Percentiles rank a stretch among this genome's conserved stretches.
phyloP scores from a whole-genome alignment of 2,113 vertebrate species.

The Gavia stellata region DNA sequence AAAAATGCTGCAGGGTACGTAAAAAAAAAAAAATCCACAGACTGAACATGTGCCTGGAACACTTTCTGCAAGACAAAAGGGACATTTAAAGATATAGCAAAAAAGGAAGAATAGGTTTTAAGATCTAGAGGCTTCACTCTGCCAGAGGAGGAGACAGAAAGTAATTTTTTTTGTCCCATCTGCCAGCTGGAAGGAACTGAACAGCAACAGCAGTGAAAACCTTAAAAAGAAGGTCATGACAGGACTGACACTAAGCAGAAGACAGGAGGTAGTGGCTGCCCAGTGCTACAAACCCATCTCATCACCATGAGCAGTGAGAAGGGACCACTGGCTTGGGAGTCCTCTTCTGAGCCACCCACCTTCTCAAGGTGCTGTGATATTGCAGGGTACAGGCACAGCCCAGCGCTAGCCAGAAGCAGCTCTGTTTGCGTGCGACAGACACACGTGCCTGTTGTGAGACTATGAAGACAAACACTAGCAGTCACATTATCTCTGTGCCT shows the following conservation, averaged over 20 bases:
- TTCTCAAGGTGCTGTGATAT: not conserved
- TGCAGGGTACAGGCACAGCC: not conserved
- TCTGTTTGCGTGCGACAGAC: not conserved
- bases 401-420: not conserved
- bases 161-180: not conserved
- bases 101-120: conserved; percentile 2
- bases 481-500: not conserved
- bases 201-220: not conserved
- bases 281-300: not conserved
- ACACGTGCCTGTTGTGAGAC: rapidly evolving
- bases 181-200: not conserved
- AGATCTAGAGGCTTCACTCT: conserved; percentile 1
- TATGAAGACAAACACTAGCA: not conserved
- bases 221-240: not conserved
- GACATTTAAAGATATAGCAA: conserved; percentile 30
- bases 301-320: not conserved
- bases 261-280: not conserved
- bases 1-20: not conserved
- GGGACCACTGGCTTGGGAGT: not conserved
- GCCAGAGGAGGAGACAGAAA: not conserved
- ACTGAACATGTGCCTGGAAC: conserved; percentile 12
- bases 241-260: not conserved
- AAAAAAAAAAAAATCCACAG: not conserved
- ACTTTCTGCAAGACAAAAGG: conserved; percentile 32
- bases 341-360: not conserved